Percentiles rank a stretch among this genome's conserved stretches.
Conservation (phyloP, 2,797 vertebrate species). For the Paramormyrops hopkinsi region DNA sequence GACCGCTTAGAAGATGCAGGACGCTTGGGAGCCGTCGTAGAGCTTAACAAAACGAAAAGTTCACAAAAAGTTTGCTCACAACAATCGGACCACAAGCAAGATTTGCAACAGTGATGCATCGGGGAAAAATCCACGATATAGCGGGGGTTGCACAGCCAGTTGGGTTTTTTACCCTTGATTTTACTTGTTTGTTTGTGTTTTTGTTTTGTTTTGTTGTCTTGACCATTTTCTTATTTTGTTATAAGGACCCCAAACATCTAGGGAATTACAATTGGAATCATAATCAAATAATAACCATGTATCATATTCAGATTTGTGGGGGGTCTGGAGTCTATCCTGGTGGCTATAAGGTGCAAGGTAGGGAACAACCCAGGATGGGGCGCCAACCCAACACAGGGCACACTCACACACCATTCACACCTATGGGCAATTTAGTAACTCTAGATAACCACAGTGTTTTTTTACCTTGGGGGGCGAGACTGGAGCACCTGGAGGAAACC, state of each 20-base stretch:
- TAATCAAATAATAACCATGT: neutral
- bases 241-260: neutral
- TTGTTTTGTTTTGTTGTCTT: neutral
- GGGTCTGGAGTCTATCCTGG: neutral
- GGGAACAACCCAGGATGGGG: neutral
- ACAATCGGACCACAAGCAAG: too few species aligned
- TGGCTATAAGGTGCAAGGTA: neutral
- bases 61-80: too few species aligned
- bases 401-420: neutral
- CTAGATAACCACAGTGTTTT: neutral
- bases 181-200: neutral
- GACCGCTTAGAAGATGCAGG: too few species aligned
- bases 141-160: neutral
- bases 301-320: neutral
- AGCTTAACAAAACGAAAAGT: too few species aligned
- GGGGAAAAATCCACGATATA: too few species aligned
- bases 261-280: neutral
- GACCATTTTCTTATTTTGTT: neutral
- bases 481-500: neutral
- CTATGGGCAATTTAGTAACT: neutral
- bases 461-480: neutral
- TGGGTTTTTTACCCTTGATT: neutral
- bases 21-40: too few species aligned
- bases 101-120: too few species aligned
- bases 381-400: neutral